These are phyloP conservation scores for Pygmarrhopalites habei DNA, from an alignment of 1,140 invertebrate genomes.

Conservation along the genomic window DNA sequence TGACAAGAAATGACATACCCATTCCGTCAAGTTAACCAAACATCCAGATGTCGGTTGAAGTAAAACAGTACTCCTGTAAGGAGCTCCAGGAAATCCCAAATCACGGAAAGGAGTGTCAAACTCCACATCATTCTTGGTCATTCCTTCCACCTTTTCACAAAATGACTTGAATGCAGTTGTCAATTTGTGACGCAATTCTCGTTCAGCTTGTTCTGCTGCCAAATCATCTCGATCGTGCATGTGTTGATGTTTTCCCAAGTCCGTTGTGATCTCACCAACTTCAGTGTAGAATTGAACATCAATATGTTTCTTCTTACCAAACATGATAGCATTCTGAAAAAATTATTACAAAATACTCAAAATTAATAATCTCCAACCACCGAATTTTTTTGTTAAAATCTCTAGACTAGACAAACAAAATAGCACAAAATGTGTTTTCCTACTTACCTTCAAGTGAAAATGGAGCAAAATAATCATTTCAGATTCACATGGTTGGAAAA, in stretches of 20 bases:
- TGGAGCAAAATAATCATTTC: conserved; percentile 99
- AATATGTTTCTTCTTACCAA: conserved; percentile 98
- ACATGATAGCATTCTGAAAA: conserved; percentile 88
- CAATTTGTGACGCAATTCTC: conserved; percentile 90
- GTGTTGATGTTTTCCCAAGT: conserved; percentile 97
- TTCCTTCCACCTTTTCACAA: conserved; percentile 91
- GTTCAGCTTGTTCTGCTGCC: conserved; percentile 94
- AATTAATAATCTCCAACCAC: neutral
- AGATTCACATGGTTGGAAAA: conserved; percentile 98
- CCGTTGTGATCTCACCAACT: conserved; percentile 98
- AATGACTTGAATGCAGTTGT: conserved; percentile 98
- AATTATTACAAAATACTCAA: too few species aligned
- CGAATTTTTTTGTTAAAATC: neutral
- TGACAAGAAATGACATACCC: too few species aligned
- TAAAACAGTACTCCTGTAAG: conserved; percentile 89
- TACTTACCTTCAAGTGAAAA: conserved; percentile 84
- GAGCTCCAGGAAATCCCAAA: conserved; percentile 95
- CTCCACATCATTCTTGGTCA: conserved; percentile 95
- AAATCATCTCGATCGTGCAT: conserved; percentile 99
- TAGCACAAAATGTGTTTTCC: too few species aligned
- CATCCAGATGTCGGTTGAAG: conserved; percentile 95
- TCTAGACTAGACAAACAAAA: neutral
- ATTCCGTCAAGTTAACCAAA: conserved; percentile 94
- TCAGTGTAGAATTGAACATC: conserved; percentile 99
- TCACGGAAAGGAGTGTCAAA: conserved; percentile 98